Evolutionary conservation across 2,797 vertebrate species (phyloP), one percentile per base, ranked within the genome.

Genomic region (Sardinella longiceps): DNA sequence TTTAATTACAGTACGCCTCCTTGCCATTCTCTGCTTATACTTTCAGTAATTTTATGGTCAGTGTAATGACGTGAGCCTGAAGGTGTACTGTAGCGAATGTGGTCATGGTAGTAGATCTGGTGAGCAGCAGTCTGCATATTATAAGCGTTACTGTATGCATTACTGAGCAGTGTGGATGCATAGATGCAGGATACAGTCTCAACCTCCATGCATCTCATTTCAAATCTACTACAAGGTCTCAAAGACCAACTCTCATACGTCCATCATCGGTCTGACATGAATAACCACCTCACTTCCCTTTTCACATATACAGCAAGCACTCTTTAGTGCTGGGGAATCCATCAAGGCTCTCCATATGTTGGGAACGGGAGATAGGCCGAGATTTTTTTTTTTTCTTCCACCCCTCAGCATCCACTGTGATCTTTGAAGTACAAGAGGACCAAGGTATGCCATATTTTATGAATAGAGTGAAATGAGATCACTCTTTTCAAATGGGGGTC

Each of bases 381-480:
- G 51, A 5, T 9, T 4, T 53, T 77, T 43, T 43, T 43, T 43
- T 15, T 30, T 10, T 37, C 33, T 43, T 37, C 43, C n/a, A n/a
- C n/a, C 12, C 7, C 46, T 10, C 12, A 48, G 33, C 20, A 33
- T 74, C 33, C 66, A 20, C 70, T 43, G 70, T 77, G 37, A 77
- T 77, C 33, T 77, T 77, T 77, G 70, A 77, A 37, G 70, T 77
- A 43, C 39, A 39, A 43, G 66, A 30, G 30, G 66, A 70, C 30
- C 30, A 37, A 74, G 37, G 70, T 77, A 77, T 77, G 70, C 70
- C 70, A 43, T 77, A 77, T 77, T 77, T 77, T 23, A 77, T 43
- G 4, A 43, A 43, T 33, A 77, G 33, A 77, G 70, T 10, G 15
- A 77, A 77, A 77, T 77, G 70, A 77, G 33, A 37, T 77, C 70